phyloP scores from a whole-genome alignment of 2,888 invertebrate species.

The Clanis bilineata region DNA sequence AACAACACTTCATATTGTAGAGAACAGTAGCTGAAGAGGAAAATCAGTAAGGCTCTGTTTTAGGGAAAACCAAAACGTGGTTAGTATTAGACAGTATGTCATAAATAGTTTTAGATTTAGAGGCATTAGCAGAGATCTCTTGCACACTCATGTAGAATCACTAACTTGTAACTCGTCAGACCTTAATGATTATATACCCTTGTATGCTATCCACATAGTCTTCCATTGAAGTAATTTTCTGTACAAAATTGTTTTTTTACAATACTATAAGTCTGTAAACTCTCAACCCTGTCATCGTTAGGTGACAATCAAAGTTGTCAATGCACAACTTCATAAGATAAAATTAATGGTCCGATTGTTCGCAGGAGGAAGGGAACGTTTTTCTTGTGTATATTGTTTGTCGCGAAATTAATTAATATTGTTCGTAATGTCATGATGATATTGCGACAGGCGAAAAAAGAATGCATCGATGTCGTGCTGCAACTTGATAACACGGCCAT shows the following conservation, averaged over 20 bases:
- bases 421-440: not conserved
- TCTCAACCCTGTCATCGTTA: conserved; percentile 3
- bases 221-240: not conserved
- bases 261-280: not conserved
- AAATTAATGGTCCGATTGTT: conserved; percentile 14
- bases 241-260: not conserved
- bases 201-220: not conserved
- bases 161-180: too few species aligned
- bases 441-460: not conserved
- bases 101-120: too few species aligned
- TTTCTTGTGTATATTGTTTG: conserved; percentile 8
- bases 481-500: not conserved
- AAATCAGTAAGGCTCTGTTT: too few species aligned
- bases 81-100: too few species aligned
- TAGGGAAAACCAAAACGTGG: too few species aligned
- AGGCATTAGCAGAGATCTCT: too few species aligned
- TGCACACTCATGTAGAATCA: too few species aligned
- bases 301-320: conserved; percentile 11
- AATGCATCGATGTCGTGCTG: not conserved
- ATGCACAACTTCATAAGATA: conserved; percentile 7
- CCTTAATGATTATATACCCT: too few species aligned
- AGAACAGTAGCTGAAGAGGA: too few species aligned
- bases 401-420: conserved; percentile 12
- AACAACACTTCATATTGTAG: too few species aligned
- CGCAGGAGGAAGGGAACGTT: conserved; percentile 4